A percentile compares a stretch with the other conserved stretches of the same genome.
Evolutionary conservation across 2,797 vertebrate species (phyloP).

Genomic region (Sciaenops ocellatus): DNA sequence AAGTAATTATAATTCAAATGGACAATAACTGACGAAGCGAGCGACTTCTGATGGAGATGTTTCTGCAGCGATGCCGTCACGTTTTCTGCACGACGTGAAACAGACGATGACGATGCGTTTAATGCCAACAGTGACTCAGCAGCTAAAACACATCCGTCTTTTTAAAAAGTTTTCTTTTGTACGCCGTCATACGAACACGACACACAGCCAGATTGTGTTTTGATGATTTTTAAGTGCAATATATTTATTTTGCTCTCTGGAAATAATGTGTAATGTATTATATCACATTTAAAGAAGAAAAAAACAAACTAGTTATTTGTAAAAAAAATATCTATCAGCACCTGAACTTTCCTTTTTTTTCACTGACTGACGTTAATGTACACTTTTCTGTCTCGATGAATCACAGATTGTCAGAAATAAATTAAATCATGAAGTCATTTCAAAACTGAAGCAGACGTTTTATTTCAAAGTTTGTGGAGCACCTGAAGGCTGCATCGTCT

Average conservation of each 20-base stretch:
- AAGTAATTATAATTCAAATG: neutral
- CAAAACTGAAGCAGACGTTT: conserved; percentile 7
- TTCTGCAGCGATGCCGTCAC: neutral
- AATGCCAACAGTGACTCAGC: too few relatives aligned
- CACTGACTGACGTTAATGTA: conserved; percentile 26
- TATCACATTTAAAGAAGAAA: conserved; percentile 84
- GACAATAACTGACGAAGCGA: neutral
- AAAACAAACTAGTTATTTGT: conserved; percentile 88
- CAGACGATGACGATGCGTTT: neutral
- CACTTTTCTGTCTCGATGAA: conserved; percentile 22
- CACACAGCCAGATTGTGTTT: conserved; percentile 88
- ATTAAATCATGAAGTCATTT: conserved; percentile 28
- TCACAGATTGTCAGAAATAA: conserved; percentile 33
- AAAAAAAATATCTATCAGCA: conserved; percentile 89
- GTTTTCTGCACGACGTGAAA: neutral
- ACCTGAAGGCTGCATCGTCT: neutral
- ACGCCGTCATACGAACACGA: conserved; percentile 78
- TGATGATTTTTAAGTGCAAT: conserved; percentile 96
- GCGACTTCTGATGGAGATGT: neutral
- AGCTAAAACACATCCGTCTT: too few relatives aligned
- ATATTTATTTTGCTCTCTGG: conserved; percentile 99
- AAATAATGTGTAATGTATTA: conserved; percentile 94
- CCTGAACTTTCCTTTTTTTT: conserved; percentile 56
- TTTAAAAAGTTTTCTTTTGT: conserved; percentile 58
- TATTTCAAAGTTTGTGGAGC: neutral